Base-by-base conservation (phyloP, 2,888 invertebrate genomes). In the Dioctria linearis region DNA sequence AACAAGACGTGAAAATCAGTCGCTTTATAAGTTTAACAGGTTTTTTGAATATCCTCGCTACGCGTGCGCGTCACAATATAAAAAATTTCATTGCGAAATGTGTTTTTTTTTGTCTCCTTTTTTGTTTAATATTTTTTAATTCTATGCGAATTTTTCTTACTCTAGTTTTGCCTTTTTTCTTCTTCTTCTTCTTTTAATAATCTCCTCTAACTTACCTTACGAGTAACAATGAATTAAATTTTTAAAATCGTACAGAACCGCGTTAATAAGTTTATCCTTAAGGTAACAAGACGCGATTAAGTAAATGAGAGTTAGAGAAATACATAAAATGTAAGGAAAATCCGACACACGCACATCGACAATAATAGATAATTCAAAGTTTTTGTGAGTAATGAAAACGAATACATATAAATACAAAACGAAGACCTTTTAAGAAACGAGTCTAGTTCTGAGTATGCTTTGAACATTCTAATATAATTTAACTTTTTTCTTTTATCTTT, bases 1-100 rank as follows among this genome's bases (percentile, higher is more conserved):
- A 76, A 76, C 76, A 76, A 76, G 76, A 76, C 43, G 61, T 76
- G 76, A 76, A 76, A 76, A 76, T 76, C 76, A 76, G 76, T 76
- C 76, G 63, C 61, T 76, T 63, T 76, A 61, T 76, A 63, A 63
- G 13, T 76, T 61, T 63, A 76, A 76, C 76, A 76, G 76, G 25
- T 25, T 25, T 25, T 25, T 76, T 76, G 76, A 63, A 76, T 61
- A 59, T 76, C 49, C 46, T 76, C 49, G 59, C 76, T 49, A 39
- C 63, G 49, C 57, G 46, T 49, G 13, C 63, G 49, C 57, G 46
- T 76, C 63, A 63, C 51, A 63, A 76, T 63, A 76, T 76, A 76
- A 63, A 76, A 73, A 76, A 11, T 76, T 76, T 76, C 76, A 37
- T 76, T 76, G 49, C 63, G 76, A 76, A 76, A 76, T 73, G 57